Evolutionary conservation across 2,888 invertebrate genomes (phyloP).

Genomic region (Drepanosiphum platanoidis): DNA sequence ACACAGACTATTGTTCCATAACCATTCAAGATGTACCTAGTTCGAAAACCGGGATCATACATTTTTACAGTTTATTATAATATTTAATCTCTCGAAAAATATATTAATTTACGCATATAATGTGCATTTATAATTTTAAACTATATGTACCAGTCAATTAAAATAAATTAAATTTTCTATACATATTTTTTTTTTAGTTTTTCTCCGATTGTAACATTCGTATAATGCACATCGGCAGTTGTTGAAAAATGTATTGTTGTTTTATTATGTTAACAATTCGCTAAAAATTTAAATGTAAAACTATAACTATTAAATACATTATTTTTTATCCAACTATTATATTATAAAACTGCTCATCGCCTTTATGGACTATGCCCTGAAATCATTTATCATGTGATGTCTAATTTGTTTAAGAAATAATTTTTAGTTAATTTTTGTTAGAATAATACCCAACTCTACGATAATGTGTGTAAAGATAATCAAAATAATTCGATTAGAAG

Average conservation of each 20-base stretch:
- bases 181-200: not conserved
- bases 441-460: not conserved
- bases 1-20: no score
- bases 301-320: not conserved
- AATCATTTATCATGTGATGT: not conserved
- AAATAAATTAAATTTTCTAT: not conserved
- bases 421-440: no score
- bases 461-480: slow-evolving; percentile 10
- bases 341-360: not conserved
- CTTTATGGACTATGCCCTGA: not conserved
- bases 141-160: not conserved
- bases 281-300: not conserved
- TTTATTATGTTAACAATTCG: not conserved
- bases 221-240: not conserved
- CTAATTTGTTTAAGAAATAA: no score
- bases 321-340: not conserved
- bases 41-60: no score
- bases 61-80: no score
- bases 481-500: not conserved
- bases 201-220: not conserved
- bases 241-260: not conserved
- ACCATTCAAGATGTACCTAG: no score
- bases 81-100: no score
- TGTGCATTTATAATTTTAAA: not conserved
- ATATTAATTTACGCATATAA: not conserved